Evolutionary conservation across 2,797 vertebrate species (phyloP).

Genomic region (Threskiornis aethiopicus): DNA sequence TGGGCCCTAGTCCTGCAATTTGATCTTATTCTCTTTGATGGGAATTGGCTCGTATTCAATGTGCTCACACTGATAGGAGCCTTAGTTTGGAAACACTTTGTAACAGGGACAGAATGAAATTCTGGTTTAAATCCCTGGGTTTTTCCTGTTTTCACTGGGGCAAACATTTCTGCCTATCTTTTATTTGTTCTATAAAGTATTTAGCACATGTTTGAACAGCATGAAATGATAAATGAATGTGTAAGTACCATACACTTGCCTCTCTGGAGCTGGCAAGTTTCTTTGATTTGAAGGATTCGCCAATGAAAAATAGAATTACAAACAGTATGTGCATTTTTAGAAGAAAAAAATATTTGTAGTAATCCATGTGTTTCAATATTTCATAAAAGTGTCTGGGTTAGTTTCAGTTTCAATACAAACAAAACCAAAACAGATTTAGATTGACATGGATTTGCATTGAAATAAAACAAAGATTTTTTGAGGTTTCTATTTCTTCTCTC

Average conservation of each 20-base stretch:
- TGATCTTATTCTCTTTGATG: not conserved
- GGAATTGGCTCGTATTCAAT: not conserved
- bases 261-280: not conserved
- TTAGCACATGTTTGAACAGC: not conserved
- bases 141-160: not conserved
- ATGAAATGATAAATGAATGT: not conserved
- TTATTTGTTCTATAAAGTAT: not conserved
- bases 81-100: not conserved
- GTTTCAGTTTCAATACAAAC: slow-evolving; percentile 12
- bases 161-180: not conserved
- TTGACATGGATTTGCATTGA: not conserved
- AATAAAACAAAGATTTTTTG: not conserved
- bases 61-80: not conserved
- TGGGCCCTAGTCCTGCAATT: not conserved
- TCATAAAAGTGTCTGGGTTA: not conserved
- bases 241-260: not conserved
- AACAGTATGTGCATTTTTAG: not conserved
- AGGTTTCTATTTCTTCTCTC: not conserved
- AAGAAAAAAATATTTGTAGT: not conserved
- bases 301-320: not conserved
- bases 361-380: not conserved
- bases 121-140: not conserved
- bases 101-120: not conserved
- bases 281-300: not conserved
- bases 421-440: not conserved